Conservation (phyloP, 2,797 vertebrate genomes). For the Acropternis orthonyx region DNA sequence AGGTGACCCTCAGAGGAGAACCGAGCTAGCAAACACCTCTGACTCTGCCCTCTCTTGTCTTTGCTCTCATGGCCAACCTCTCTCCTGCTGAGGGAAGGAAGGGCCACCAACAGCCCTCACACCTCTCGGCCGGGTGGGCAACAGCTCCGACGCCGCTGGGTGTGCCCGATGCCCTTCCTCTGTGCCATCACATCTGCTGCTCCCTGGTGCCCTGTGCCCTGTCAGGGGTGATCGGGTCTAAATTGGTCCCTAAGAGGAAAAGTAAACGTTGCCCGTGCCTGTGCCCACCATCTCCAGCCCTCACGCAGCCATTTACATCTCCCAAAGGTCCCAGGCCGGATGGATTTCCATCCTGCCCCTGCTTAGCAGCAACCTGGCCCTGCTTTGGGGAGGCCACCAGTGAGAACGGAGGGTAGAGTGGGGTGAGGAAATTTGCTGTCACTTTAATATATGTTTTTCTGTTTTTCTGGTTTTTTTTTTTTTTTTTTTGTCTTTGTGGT, state of each 20-base stretch:
- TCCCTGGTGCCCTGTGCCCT: not conserved
- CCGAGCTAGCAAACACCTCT: not conserved
- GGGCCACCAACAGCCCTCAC: not conserved
- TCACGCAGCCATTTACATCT: not conserved
- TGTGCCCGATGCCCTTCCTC: not conserved
- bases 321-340: conserved; percentile 12
- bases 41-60: not conserved
- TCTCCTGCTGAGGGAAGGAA: not conserved
- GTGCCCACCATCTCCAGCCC: not conserved
- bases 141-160: accelerated
- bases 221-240: not conserved
- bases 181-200: not conserved
- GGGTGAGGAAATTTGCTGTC: not conserved
- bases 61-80: not conserved
- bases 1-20: not conserved
- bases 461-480: not conserved
- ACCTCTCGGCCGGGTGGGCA: not conserved
- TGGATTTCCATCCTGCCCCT: not conserved
- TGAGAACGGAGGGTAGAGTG: not conserved
- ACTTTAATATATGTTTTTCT: not conserved
- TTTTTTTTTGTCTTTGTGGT: not conserved
- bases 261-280: not conserved
- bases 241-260: not conserved
- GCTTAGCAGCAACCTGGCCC: not conserved
- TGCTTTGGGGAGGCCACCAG: not conserved